Percentiles rank a stretch among this genome's conserved stretches.
These are phyloP conservation scores for Oreochromis spilurus DNA, from an alignment of 2,113 vertebrate species.

Conservation along the genomic window DNA sequence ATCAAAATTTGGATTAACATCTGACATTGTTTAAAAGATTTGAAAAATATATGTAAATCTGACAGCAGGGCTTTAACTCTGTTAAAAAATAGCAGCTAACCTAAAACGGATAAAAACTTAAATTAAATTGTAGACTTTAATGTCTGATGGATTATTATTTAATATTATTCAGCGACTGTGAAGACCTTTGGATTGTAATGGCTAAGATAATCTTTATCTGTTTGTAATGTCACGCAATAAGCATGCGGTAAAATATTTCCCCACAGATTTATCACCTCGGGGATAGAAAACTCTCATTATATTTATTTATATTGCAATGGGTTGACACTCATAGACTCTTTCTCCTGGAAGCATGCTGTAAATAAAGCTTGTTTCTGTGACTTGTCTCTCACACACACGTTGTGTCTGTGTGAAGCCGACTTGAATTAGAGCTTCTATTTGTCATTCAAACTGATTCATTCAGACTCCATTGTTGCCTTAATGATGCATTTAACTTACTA, in stretches of 20 bases:
- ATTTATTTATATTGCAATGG: not conserved
- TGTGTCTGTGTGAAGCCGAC: slow-evolving; percentile 11
- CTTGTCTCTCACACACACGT: not conserved
- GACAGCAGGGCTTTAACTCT: not conserved
- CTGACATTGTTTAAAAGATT: not conserved
- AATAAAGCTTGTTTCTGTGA: not conserved
- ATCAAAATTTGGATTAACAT: not conserved
- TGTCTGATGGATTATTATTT: not conserved
- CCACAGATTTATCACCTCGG: not conserved
- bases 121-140: not conserved
- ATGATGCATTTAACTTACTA: slow-evolving; percentile 52
- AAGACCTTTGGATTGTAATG: not conserved
- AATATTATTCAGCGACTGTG: not conserved
- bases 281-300: not conserved
- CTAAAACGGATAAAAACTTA: not conserved
- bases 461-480: slow-evolving; percentile 37
- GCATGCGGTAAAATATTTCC: not conserved
- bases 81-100: not conserved
- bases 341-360: not conserved
- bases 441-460: slow-evolving; percentile 40
- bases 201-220: not conserved
- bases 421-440: slow-evolving; percentile 39
- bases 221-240: slow-evolving; percentile 13
- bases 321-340: not conserved
- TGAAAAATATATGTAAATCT: not conserved